Conservation (phyloP, 2,113 vertebrate genomes). For the Mormyrus iriodes region DNA sequence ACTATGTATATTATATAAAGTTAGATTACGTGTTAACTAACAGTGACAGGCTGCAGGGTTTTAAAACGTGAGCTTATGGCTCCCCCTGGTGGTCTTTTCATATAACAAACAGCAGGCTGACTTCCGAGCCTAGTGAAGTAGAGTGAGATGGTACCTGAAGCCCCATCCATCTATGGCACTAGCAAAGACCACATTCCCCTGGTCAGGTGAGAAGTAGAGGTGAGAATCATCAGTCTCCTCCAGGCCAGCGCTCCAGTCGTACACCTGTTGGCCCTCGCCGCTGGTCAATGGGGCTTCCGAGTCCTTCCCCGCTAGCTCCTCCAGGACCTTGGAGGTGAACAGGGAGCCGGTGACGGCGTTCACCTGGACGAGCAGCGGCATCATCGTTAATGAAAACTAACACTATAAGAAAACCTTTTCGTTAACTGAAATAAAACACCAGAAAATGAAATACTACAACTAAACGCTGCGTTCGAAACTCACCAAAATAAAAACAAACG, state of each 20-base stretch:
- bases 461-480: neutral
- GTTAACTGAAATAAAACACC: neutral
- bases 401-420: no score
- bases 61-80: neutral
- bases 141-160: slow-evolving; percentile 69
- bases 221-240: slow-evolving; percentile 85
- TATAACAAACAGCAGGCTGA: neutral
- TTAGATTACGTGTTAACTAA: neutral
- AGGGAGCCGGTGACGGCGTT: slow-evolving; percentile 87
- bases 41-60: neutral
- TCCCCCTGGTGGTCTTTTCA: slow-evolving; percentile 45
- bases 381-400: no score
- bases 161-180: slow-evolving; percentile 94
- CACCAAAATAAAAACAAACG: neutral
- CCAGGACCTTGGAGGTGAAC: slow-evolving; percentile 92
- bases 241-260: slow-evolving; percentile 91
- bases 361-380: slow-evolving; percentile 59
- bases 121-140: neutral
- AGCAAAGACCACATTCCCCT: slow-evolving; percentile 90
- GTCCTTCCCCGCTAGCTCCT: slow-evolving; percentile 83
- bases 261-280: slow-evolving; percentile 65
- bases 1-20: neutral
- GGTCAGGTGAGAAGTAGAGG: slow-evolving; percentile 92
- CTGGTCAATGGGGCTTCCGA: slow-evolving; percentile 33
- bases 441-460: neutral